Evolutionary conservation across 2,113 vertebrate species (phyloP).

Genomic region (Vulpes vulpes): DNA sequence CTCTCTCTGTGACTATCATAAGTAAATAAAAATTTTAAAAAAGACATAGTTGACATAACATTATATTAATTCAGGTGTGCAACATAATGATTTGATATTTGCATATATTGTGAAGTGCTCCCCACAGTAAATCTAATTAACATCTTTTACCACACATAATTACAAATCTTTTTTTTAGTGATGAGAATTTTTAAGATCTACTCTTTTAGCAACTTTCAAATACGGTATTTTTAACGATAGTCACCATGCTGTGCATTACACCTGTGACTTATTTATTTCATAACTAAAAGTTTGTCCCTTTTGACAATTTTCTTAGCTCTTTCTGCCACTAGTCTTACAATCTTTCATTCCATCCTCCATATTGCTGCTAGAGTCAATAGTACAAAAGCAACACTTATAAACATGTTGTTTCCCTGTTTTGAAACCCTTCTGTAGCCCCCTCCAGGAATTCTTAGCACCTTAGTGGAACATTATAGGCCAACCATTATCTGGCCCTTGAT

Average conservation of each 20-base stretch:
- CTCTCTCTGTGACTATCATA: too few species aligned
- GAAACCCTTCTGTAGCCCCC: neutral
- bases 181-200: neutral
- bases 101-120: neutral
- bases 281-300: neutral
- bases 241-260: neutral
- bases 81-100: neutral
- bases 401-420: neutral
- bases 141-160: neutral
- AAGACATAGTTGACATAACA: neutral
- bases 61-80: neutral
- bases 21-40: too few species aligned
- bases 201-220: neutral
- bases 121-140: neutral
- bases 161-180: neutral
- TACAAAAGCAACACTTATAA: neutral
- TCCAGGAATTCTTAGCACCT: neutral
- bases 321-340: neutral
- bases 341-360: neutral
- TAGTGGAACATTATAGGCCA: neutral
- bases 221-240: neutral
- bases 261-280: neutral
- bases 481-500: neutral
- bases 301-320: neutral
- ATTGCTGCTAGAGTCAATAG: neutral